These are phyloP conservation scores for Drosophila auraria DNA, from an alignment of 1,140 invertebrate species.

Conservation along the genomic window DNA sequence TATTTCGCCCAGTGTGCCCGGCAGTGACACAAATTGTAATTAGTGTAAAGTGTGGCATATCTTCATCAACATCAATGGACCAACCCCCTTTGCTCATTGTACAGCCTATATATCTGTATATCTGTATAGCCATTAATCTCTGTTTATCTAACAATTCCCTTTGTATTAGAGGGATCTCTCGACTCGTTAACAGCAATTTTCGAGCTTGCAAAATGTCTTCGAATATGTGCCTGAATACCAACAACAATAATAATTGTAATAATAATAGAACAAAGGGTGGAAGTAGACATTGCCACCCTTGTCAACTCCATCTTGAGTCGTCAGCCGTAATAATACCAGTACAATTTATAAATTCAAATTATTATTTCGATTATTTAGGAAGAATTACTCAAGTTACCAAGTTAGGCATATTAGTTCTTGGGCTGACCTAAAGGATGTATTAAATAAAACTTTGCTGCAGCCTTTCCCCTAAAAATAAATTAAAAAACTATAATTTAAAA, in stretches of 20 bases:
- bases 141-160: slow-evolving; percentile 37
- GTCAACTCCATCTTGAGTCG: slow-evolving; percentile 36
- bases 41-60: slow-evolving; percentile 47
- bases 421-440: no score
- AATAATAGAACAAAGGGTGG: slow-evolving; percentile 3
- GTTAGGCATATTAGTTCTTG: slow-evolving; percentile 28
- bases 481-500: neutral
- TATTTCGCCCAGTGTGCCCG: slow-evolving; percentile 15
- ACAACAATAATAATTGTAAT: slow-evolving; percentile 8
- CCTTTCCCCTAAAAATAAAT: neutral
- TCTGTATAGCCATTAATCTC: slow-evolving; percentile 42
- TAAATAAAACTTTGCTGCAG: neutral
- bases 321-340: slow-evolving; percentile 22
- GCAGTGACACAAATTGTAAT: slow-evolving; percentile 35
- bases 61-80: slow-evolving; percentile 24
- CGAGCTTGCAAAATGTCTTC: slow-evolving; percentile 10
- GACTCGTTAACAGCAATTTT: slow-evolving; percentile 24
- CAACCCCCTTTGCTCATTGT: neutral
- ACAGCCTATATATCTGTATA: slow-evolving; percentile 35
- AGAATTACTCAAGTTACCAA: slow-evolving; percentile 21
- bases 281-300: slow-evolving; percentile 5
- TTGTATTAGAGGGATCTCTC: slow-evolving; percentile 18
- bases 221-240: slow-evolving; percentile 9
- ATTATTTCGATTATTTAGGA: slow-evolving; percentile 59
- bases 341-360: slow-evolving; percentile 67